Base-by-base conservation (phyloP, 2,888 invertebrate species). In the Leptopterna dolabrata region DNA sequence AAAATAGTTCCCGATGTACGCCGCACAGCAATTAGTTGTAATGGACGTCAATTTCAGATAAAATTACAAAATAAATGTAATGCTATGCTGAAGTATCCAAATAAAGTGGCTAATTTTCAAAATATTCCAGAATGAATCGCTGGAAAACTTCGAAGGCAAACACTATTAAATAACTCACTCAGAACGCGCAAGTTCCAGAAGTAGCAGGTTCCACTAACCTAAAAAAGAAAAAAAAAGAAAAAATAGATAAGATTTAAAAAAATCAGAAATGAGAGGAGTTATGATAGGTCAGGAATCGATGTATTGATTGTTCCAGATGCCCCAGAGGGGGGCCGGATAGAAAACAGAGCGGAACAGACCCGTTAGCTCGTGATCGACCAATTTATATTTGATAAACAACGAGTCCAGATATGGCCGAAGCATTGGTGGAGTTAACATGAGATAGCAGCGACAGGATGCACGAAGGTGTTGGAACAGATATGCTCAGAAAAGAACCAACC, bases 301-400 rank as follows among this genome's bases (percentile, higher is more conserved):
- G 81, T 55, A 82, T 82, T 55, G 70, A 83, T 83, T 41, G 70
- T 36, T 16, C 70, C 43, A 73, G 73, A 41, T 41, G 83, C 70
- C 70, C 16, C 81, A 47, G 51, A 55, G 81, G 63, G 78, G 70
- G 63, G 51, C 51, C n/a, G 16, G 81, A 14, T 24, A 63, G 47
- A 83, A 83, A 83, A 30, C 83, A 83, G 83, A 83, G 83, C 83
- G 83, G 83, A 83, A 83, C 83, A 29, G 19, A 19, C 63, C 83
- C 83, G 83, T 63, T 83, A 83, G 19, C 63, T 83, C 83, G 83
- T 83, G 83, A 83, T 83, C 83, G 70, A 70, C 83, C 47, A 36
- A 83, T 83, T 83, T 83, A 83, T 70, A 63, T 83, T 83, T 63
- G 83, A 83, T 83, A 83, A 83, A 83, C 83, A 83, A 24, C 83